phyloP scores from a whole-genome alignment of 1,140 invertebrate genomes.

The Lepeophtheirus salmonis region DNA sequence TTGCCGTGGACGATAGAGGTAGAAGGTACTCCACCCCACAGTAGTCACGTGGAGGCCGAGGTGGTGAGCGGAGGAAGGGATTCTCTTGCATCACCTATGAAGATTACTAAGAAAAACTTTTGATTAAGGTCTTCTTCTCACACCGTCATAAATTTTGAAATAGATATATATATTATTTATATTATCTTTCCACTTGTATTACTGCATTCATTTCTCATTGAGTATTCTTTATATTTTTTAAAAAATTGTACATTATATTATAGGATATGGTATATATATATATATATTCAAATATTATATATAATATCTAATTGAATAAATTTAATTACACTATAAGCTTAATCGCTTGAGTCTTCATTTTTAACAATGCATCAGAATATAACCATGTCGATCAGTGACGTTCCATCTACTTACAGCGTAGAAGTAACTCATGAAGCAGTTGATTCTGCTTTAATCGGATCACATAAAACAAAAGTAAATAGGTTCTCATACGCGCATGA shows the following conservation, averaged over 20 bases:
- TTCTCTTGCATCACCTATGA: not conserved
- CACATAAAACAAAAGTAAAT: no score
- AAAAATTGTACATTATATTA: not conserved
- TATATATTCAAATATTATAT: no score
- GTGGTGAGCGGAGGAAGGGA: not conserved
- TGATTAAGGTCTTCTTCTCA: not conserved
- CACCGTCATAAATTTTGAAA: not conserved
- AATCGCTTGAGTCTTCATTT: no score
- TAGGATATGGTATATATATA: not conserved
- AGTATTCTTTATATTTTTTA: not conserved
- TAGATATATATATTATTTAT: not conserved
- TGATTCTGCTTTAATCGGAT: no score
- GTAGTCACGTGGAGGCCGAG: conserved; percentile 15
- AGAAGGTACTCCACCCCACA: conserved; percentile 1
- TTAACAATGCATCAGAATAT: no score
- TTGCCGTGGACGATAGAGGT: not conserved
- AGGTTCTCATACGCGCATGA: no score
- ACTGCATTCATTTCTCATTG: not conserved
- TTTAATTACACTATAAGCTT: no score
- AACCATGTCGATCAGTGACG: no score
- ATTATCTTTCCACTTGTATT: not conserved
- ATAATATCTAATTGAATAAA: no score
- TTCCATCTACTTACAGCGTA: no score
- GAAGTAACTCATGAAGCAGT: no score
- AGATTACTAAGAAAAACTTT: not conserved